Conservation (phyloP, 2,797 vertebrate species). For the Saxicola maurus region DNA sequence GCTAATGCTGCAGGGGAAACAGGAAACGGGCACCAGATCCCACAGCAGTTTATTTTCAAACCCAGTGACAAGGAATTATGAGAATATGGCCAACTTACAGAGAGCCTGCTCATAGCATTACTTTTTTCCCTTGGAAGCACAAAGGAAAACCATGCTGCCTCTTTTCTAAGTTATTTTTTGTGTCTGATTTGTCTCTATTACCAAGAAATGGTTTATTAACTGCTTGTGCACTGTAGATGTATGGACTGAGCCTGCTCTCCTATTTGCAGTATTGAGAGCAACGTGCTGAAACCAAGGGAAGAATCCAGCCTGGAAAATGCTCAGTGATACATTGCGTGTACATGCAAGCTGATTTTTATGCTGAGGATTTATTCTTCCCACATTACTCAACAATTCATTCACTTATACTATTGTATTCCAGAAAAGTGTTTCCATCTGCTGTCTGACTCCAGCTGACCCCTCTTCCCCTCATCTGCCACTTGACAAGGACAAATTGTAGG, state of each 20-base stretch:
- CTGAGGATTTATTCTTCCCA: conserved; percentile 47
- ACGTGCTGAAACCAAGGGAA: background rate
- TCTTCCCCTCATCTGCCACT: conserved; percentile 29
- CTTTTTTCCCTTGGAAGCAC: background rate
- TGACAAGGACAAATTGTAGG: conserved; percentile 51
- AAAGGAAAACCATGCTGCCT: background rate
- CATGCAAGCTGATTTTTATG: conserved; percentile 1
- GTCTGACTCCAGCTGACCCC: conserved; percentile 74
- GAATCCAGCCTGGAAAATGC: background rate
- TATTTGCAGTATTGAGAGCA: background rate
- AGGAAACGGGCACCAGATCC: conserved; percentile 25
- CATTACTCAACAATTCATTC: conserved; percentile 70
- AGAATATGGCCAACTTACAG: background rate
- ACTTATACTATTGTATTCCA: conserved; percentile 80
- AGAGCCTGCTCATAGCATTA: background rate
- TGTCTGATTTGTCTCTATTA: background rate
- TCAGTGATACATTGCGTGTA: background rate
- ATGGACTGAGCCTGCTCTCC: background rate
- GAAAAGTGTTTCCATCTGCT: conserved; percentile 81
- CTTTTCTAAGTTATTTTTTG: background rate
- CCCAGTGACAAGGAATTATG: background rate
- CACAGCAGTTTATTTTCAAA: conserved; percentile 39
- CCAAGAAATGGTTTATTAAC: background rate
- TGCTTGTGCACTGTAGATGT: background rate
- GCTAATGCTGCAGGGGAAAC: background rate